Base-by-base conservation (phyloP, 1,140 invertebrate genomes). In the Rhopalosiphum padi region DNA sequence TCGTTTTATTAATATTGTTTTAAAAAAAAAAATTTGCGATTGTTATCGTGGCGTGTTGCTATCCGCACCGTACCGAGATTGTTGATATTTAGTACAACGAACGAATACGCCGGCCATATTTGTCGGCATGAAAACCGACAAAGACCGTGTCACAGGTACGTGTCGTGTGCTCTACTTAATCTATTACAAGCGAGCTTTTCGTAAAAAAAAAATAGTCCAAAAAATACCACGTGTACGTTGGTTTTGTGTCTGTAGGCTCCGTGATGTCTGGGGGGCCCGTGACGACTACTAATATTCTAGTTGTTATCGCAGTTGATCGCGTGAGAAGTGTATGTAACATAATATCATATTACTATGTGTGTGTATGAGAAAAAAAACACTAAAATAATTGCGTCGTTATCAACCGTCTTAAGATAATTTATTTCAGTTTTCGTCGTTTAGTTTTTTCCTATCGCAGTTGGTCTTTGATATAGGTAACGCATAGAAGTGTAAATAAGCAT, bases 61-160 rank as follows among this genome's bases (percentile, higher is more conserved):
- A 51, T 82, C 25, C 41, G 85, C 30, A 25, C 22, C 30, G 85
- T 43, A n/a, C 43, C 23, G 43, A 87, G 18, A 87, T 48, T 48
- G 85, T 86, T 86, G 43, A 35, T 22, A 37, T 30, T 48, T n/a
- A 22, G 30, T 60, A 41, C 89, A 53, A 82, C 77, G 35, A 93
- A 85, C 91, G 35, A 41, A 93, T 85, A 93, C 91, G 91, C 91
- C 91, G 91, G 82, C 77, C 77, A 93, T 82, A 93, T 93, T 93
- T 93, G 91, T 93, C 91, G 91, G 91, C 91, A 93, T 93, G 91
- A 93, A 93, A 93, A 93, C 91, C 91, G 91, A 93, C 91, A 85
- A 55, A 85, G 77, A 93, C 91, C 77, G 91, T 85, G 25, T 93
- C 91, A 93, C 91, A 93, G 91, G 91, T 93, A 93, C 48, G 82